Conservation (phyloP, 1,140 invertebrate genomes). For the Drosophila nigrodunni region DNA sequence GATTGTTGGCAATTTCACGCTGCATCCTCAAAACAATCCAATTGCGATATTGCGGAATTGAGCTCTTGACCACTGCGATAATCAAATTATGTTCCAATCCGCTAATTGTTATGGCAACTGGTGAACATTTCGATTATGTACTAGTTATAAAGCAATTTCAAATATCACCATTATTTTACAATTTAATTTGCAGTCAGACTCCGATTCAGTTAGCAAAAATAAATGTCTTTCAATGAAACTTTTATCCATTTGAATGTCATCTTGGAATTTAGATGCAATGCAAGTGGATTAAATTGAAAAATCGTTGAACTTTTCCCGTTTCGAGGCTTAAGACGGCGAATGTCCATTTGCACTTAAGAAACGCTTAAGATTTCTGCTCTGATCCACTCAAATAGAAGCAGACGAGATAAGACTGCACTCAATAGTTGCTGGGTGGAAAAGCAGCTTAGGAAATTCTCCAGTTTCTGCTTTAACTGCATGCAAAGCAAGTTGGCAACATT, state of each 20-base stretch:
- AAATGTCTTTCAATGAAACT: background rate
- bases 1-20: constrained; percentile 24
- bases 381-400: constrained; percentile 50
- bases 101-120: constrained; percentile 34
- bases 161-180: no score
- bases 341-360: constrained; percentile 24
- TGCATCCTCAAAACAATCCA: constrained; percentile 46
- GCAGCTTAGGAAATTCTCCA: constrained; percentile 47
- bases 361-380: constrained; percentile 13
- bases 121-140: background rate
- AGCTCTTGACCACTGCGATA: constrained; percentile 15
- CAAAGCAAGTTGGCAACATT: constrained; percentile 14
- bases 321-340: constrained; percentile 21
- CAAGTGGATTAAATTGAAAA: constrained; percentile 3
- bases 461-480: constrained; percentile 9
- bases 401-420: constrained; percentile 51
- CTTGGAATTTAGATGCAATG: constrained; percentile 3
- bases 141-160: background rate
- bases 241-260: constrained; percentile 4
- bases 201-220: no score
- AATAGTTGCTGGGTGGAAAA: constrained; percentile 43
- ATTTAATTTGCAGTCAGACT: no score
- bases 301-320: constrained; percentile 22
- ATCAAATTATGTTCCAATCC: constrained; percentile 36
- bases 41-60: constrained; percentile 21